A percentile compares a stretch with the other conserved stretches of the same genome.
These are phyloP conservation scores for Trigoniulus corallinus DNA, from an alignment of 1,140 invertebrate genomes.

Conservation along the genomic window DNA sequence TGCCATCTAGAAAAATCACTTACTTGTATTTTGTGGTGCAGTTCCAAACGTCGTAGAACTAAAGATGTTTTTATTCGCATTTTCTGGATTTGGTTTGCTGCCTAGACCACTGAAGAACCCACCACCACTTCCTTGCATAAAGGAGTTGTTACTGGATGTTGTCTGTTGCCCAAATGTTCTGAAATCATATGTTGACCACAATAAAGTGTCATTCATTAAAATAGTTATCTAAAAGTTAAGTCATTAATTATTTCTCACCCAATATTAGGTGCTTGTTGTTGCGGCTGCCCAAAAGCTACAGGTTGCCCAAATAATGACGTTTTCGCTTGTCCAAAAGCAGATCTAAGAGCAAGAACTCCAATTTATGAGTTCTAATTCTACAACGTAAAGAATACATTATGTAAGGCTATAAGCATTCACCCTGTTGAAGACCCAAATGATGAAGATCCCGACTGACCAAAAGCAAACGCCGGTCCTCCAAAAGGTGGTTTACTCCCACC, in stretches of 20 bases:
- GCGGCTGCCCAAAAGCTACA: too few relatives aligned
- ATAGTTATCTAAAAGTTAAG: too few relatives aligned
- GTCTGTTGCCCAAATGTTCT: neutral
- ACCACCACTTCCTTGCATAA: slow-evolving; percentile 5
- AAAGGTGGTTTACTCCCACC: too few relatives aligned
- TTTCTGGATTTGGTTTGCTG: slow-evolving; percentile 24
- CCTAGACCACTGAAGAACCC: slow-evolving; percentile 24
- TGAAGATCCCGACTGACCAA: too few relatives aligned
- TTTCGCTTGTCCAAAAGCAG: neutral
- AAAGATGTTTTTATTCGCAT: slow-evolving; percentile 27
- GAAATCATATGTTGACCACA: too few relatives aligned
- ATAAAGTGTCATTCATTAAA: too few relatives aligned
- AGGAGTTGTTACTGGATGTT: neutral
- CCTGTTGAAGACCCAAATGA: too few relatives aligned
- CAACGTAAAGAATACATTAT: too few relatives aligned
- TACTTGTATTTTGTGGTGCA: neutral
- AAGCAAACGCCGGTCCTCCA: too few relatives aligned
- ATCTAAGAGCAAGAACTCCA: neutral
- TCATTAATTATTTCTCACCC: too few relatives aligned
- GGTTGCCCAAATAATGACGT: slow-evolving; percentile 6
- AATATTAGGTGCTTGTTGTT: neutral
- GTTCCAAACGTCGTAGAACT: slow-evolving; percentile 12
- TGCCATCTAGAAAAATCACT: neutral
- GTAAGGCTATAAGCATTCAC: too few relatives aligned
- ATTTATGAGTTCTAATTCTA: too few relatives aligned